Percentiles rank a stretch among this genome's conserved stretches.
phyloP scores from a whole-genome alignment of 1,140 invertebrate genomes.

The Panagrolaimus sp. region DNA sequence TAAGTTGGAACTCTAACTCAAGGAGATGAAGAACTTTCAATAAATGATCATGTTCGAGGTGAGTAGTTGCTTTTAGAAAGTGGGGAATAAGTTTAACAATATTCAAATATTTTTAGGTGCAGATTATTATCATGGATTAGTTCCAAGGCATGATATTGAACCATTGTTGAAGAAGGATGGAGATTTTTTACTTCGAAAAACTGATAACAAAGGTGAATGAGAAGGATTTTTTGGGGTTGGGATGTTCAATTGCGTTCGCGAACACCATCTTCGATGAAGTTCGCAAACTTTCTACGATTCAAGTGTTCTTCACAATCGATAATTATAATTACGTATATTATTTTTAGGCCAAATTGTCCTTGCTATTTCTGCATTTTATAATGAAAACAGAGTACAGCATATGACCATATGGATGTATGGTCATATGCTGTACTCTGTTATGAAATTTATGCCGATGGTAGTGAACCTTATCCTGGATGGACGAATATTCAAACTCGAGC shows the following conservation, averaged over 20 bases:
- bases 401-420: constrained; percentile 15
- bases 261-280: background rate
- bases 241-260: background rate
- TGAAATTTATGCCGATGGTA: constrained; percentile 44
- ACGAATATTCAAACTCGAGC: constrained; percentile 41
- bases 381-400: too few species aligned
- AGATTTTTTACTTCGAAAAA: constrained; percentile 34
- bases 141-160: constrained; percentile 35
- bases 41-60: too few species aligned
- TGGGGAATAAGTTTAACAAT: too few species aligned
- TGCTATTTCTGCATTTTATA: constrained; percentile 29
- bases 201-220: constrained; percentile 27
- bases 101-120: too few species aligned
- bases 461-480: constrained; percentile 46
- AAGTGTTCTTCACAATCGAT: background rate
- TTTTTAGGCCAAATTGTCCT: constrained; percentile 31
- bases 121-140: constrained; percentile 36
- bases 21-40: too few species aligned
- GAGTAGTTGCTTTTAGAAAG: too few species aligned
- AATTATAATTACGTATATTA: background rate
- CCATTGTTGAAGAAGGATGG: constrained; percentile 34
- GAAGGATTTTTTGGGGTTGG: background rate
- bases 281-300: background rate
- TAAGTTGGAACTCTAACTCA: too few species aligned
- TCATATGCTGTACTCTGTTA: constrained; percentile 31